phyloP scores from a whole-genome alignment of 1,140 invertebrate species.

The Drosophila virilis region DNA sequence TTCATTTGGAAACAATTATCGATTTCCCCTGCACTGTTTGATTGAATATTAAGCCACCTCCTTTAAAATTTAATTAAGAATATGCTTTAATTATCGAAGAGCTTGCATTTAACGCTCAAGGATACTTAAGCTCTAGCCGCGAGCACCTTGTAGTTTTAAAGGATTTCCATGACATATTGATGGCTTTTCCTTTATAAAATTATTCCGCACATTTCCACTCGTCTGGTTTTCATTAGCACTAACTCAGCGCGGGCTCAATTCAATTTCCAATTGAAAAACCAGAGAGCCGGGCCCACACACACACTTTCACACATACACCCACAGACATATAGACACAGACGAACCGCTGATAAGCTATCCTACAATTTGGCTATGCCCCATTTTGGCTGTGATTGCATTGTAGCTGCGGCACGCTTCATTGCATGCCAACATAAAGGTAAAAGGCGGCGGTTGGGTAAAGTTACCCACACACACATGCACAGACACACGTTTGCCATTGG shows the following conservation, averaged over 20 bases:
- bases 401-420: constrained; percentile 59
- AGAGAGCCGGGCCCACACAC: constrained; percentile 20
- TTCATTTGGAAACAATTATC: too few species aligned
- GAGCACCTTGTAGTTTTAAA: constrained; percentile 7
- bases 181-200: constrained; percentile 11
- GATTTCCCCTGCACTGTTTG: too few species aligned
- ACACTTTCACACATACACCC: constrained; percentile 5
- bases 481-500: constrained; percentile 2
- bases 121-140: not conserved
- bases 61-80: not conserved
- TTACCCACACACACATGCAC: constrained; percentile 2
- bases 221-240: constrained; percentile 35
- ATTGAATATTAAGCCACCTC: too few species aligned
- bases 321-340: not conserved
- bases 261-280: constrained; percentile 43
- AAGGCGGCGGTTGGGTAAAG: constrained; percentile 18
- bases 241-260: constrained; percentile 17
- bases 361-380: constrained; percentile 55
- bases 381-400: constrained; percentile 52
- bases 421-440: constrained; percentile 50
- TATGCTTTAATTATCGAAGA: not conserved
- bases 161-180: constrained; percentile 25
- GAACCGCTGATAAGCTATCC: constrained; percentile 52
- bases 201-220: not conserved
- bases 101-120: not conserved